These are phyloP conservation scores for Phaenicophaeus curvirostris DNA, from an alignment of 2,797 vertebrate species.

Conservation along the genomic window DNA sequence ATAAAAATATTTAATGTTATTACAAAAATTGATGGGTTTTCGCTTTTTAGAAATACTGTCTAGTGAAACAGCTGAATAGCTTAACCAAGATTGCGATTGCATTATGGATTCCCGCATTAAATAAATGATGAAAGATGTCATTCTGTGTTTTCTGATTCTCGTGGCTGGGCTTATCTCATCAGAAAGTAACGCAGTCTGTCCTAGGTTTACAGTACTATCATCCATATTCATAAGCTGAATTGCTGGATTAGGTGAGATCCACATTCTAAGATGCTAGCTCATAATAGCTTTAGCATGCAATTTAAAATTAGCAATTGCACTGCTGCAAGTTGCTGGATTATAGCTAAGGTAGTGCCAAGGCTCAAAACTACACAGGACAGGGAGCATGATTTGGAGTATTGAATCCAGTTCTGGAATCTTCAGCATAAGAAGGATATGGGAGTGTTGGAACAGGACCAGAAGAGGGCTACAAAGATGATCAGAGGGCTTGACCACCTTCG, in stretches of 20 bases:
- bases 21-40: background rate
- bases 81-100: background rate
- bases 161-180: background rate
- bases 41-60: background rate
- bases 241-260: background rate
- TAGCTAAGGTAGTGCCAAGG: background rate
- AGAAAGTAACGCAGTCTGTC: background rate
- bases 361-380: background rate
- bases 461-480: too few species aligned
- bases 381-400: background rate
- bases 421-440: too few species aligned
- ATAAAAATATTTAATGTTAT: background rate
- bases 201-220: background rate
- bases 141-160: background rate
- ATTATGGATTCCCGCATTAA: background rate
- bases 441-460: too few species aligned
- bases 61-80: background rate
- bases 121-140: background rate
- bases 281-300: background rate
- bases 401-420: too few species aligned
- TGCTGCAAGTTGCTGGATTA: background rate
- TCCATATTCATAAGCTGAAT: background rate
- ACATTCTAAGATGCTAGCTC: background rate
- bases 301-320: background rate
- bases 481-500: too few species aligned